Percentiles rank a stretch among this genome's conserved stretches.
Conservation (phyloP, 1,140 invertebrate species). For the Argopecten irradians region DNA sequence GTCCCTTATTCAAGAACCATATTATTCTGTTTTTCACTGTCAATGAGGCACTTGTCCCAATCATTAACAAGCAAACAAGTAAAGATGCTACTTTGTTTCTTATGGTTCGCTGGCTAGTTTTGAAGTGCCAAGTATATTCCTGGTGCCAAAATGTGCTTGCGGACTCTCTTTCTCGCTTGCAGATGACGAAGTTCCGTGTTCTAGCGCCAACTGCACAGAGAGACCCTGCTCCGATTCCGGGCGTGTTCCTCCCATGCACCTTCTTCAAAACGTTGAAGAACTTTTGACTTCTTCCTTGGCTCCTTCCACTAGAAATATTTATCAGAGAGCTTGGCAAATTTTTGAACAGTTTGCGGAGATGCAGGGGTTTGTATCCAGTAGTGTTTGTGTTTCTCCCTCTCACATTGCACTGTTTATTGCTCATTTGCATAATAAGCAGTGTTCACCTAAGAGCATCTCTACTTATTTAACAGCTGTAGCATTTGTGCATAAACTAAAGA, state of each 20-base stretch:
- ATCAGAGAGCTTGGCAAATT: too few species aligned
- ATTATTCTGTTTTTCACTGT: slow-evolving; percentile 42
- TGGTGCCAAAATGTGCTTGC: slow-evolving; percentile 42
- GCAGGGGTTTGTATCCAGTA: not conserved
- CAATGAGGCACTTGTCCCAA: slow-evolving; percentile 38
- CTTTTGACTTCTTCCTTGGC: too few species aligned
- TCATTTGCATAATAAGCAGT: not conserved
- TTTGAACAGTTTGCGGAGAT: not conserved
- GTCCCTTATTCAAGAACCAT: slow-evolving; percentile 25
- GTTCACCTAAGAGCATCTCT: not conserved
- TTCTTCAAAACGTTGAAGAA: too few species aligned
- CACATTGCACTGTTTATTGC: not conserved
- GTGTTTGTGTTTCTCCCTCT: not conserved
- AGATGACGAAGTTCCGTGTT: too few species aligned
- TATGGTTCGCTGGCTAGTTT: slow-evolving; percentile 41
- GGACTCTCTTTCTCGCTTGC: slow-evolving; percentile 46
- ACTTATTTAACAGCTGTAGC: slow-evolving; percentile 22
- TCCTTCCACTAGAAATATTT: too few species aligned
- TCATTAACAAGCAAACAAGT: too few species aligned
- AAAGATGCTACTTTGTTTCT: slow-evolving; percentile 37
- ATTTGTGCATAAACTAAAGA: not conserved
- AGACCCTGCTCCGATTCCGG: too few species aligned
- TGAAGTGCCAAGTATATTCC: slow-evolving; percentile 41
- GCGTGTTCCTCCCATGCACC: too few species aligned
- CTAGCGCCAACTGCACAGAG: too few species aligned